Base-by-base conservation (phyloP, 2,797 vertebrate species). In the Rhabdophis nuchalis region DNA sequence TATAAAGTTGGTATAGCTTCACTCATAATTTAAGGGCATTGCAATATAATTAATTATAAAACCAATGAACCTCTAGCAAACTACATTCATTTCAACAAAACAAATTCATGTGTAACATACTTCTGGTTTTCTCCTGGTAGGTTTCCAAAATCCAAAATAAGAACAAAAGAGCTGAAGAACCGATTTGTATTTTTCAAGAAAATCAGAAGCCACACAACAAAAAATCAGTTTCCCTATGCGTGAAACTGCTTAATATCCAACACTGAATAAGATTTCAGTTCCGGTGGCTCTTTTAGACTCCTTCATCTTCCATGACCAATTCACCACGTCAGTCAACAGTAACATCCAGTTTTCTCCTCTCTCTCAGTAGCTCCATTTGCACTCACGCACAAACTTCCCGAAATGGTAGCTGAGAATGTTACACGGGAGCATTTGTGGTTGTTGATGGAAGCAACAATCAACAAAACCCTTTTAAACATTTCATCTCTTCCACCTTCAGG, bases 41-140 rank as follows among this genome's bases (percentile, higher is more conserved):
- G 12, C 52, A 86, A 52, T 12, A 88, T 92, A 32, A 94, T 89
- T 87, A 85, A 82, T 87, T 7, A 89, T 88, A 92, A 87, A 61
- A 93, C 52, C 4, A 3, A 60, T 56, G 56, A 92, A 85, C 88
- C 93, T 92, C 85, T 85, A 93, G 87, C 8, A 20, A 88, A 89
- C 88, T 41, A 89, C 41, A 72, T 86, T 77, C 60, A 23, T 72
- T 93, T 94, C 77, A 77, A 16, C 92, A 64, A 86, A 93, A 86
- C 27, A 46, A 88, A 68, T 11, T 11, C 2, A 88, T 61, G 46
- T 86, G 5, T 32, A 1, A 32, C 89, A 53, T 11, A 1, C 50
- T 88, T 57, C 72, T 77, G 72, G 72, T 41, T 68, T 86, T 61
- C 20, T 23, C 92, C 93, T 64, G 13, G 13, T 46, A 5, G 53